Conservation (phyloP, 1,140 invertebrate species). For the Cyclina sinensis region DNA sequence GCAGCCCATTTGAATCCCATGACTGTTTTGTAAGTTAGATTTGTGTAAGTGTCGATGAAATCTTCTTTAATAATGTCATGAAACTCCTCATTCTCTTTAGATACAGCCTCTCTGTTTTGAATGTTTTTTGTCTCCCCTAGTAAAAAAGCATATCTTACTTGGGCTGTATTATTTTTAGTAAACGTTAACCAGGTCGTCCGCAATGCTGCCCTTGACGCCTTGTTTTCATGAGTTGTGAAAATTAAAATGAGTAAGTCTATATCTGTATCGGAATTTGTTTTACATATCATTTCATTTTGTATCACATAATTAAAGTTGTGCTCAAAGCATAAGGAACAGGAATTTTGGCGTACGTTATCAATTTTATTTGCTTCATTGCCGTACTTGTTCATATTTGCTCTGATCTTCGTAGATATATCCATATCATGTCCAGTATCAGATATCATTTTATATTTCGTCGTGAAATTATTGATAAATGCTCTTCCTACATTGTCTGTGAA, state of each 20-base stretch:
- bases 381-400: too few relatives aligned
- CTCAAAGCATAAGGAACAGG: conserved; percentile 26
- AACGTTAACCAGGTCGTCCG: conserved; percentile 71
- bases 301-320: conserved; percentile 52
- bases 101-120: background rate
- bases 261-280: background rate
- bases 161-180: conserved; percentile 68
- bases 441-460: too few relatives aligned
- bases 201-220: conserved; percentile 54
- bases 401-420: too few relatives aligned
- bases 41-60: conserved; percentile 92
- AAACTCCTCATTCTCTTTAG: conserved; percentile 89
- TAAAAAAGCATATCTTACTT: conserved; percentile 69
- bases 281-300: conserved; percentile 59
- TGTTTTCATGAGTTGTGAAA: conserved; percentile 36
- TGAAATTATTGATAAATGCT: too few relatives aligned
- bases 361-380: background rate
- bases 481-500: too few relatives aligned
- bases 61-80: conserved; percentile 92
- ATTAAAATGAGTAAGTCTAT: conserved; percentile 57
- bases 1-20: conserved; percentile 93
- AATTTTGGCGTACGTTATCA: background rate
- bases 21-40: conserved; percentile 95
- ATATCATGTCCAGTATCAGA: too few relatives aligned
- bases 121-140: conserved; percentile 43